phyloP scores from a whole-genome alignment of 2,888 invertebrate species.

The Troilus luridus region DNA sequence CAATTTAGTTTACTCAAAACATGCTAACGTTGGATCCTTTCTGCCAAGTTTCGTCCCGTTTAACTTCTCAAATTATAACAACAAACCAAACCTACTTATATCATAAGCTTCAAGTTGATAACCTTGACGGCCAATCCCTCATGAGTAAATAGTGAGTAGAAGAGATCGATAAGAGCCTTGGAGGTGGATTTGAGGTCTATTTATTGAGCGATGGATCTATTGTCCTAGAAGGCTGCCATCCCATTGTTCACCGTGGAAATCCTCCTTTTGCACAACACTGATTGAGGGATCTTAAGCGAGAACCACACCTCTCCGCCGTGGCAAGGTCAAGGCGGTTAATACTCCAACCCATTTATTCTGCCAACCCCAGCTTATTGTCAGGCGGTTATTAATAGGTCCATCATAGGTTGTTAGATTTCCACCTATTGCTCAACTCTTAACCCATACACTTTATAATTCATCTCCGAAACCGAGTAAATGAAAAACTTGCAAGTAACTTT shows the following conservation, averaged over 20 bases:
- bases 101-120: background rate
- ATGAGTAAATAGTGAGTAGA: background rate
- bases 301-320: background rate
- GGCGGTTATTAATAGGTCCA: background rate
- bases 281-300: background rate
- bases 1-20: too few relatives aligned
- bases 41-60: too few relatives aligned
- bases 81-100: background rate
- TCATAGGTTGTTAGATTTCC: background rate
- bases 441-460: background rate
- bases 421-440: background rate
- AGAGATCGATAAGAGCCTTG: slow-evolving; percentile 12
- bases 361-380: background rate
- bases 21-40: too few relatives aligned
- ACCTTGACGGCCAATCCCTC: background rate
- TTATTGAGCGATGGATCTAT: slow-evolving; percentile 3
- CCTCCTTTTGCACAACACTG: slow-evolving; percentile 20
- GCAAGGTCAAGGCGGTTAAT: background rate
- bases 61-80: background rate
- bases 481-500: background rate
- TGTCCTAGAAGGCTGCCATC: background rate
- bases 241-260: slow-evolving; percentile 23
- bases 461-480: background rate
- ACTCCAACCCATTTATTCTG: background rate
- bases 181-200: background rate